Evolutionary conservation across 2,797 vertebrate species (phyloP), one percentile per base, ranked within the genome.

Genomic region (Coregonus sp.): DNA sequence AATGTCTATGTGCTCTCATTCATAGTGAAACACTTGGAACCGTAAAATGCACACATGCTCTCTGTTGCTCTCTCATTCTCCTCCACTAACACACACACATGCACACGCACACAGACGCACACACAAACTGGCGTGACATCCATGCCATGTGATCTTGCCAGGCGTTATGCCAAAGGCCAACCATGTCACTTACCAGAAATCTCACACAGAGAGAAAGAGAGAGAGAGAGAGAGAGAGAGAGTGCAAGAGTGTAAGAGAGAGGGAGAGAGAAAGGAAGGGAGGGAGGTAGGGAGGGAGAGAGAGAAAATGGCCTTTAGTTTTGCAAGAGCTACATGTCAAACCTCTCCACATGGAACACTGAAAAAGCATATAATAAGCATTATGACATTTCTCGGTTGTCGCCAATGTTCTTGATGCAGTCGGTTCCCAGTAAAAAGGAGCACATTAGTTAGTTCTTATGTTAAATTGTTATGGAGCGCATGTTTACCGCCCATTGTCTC

Each of bases 131-230:
- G 85, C 91, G 90, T 90, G 86, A 92, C 91, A 93, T 91, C 89
- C 90, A 92, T 89, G 91, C 91, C 94, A 95, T 94, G 95, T 95
- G 94, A 95, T 94, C 93, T 89, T 83, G 87, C 93, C 91, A 93
- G 95, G 94, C 93, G 87, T 89, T 81, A 89, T 91, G 95, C 94
- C 94, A 95, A 93, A 89, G 86, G 90, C 90, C 89, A 92, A 91
- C 90, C 93, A 94, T 94, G 94, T 94, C 94, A 93, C 92, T 95
- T 94, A 94, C 91, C 94, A 94, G 94, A 94, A 95, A 94, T 91
- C 88, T 92, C 90, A 92, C 85, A 89, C 82, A 25, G 80, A 86
- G 82, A 87, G 75, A 47, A 47, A 47, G 68, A 74, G 61, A 75
- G 67, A 35, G 78, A 65, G 56, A 40, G 81, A 84, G 83, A 20